Evolutionary conservation across 2,888 invertebrate genomes (phyloP).

Genomic region (Sphecodes monilicornis): DNA sequence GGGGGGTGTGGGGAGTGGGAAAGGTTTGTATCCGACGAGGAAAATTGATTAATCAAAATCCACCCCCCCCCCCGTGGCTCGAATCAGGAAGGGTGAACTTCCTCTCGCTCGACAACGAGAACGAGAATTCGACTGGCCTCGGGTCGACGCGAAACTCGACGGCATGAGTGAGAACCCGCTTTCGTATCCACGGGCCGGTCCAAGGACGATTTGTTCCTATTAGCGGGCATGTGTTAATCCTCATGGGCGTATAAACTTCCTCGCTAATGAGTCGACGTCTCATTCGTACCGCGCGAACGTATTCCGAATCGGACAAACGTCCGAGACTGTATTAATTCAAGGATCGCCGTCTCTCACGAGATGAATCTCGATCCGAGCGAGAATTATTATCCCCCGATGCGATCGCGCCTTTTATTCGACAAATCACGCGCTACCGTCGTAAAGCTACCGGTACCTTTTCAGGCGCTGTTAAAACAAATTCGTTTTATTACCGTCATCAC

Average conservation of each 20-base stretch:
- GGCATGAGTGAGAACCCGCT: slow-evolving; percentile 23
- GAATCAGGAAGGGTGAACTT: neutral
- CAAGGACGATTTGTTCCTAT: slow-evolving; percentile 66
- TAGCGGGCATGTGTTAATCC: slow-evolving; percentile 62
- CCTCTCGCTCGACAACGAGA: neutral
- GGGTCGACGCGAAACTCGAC: slow-evolving; percentile 13
- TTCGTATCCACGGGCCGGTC: slow-evolving; percentile 40
- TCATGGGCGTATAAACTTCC: slow-evolving; percentile 56
- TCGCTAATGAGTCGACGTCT: slow-evolving; percentile 62
- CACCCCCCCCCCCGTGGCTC: too few species aligned
- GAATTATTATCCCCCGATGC: slow-evolving; percentile 31
- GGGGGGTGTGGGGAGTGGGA: neutral
- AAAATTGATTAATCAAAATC: slow-evolving; percentile 37
- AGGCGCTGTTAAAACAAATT: slow-evolving; percentile 34
- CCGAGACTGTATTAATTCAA: slow-evolving; percentile 38
- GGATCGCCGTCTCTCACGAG: slow-evolving; percentile 21
- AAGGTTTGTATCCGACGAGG: slow-evolving; percentile 6
- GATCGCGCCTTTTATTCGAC: slow-evolving; percentile 42
- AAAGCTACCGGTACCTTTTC: slow-evolving; percentile 31
- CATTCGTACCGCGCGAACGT: slow-evolving; percentile 40
- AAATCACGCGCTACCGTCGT: slow-evolving; percentile 49
- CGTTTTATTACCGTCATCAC: slow-evolving; percentile 46
- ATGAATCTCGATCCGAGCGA: slow-evolving; percentile 42
- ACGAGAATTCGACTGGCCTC: neutral
- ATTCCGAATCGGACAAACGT: slow-evolving; percentile 29